A percentile compares a stretch with the other conserved stretches of the same genome.
Evolutionary conservation across 2,888 invertebrate species (phyloP).

Genomic region (Belgica antarctica): DNA sequence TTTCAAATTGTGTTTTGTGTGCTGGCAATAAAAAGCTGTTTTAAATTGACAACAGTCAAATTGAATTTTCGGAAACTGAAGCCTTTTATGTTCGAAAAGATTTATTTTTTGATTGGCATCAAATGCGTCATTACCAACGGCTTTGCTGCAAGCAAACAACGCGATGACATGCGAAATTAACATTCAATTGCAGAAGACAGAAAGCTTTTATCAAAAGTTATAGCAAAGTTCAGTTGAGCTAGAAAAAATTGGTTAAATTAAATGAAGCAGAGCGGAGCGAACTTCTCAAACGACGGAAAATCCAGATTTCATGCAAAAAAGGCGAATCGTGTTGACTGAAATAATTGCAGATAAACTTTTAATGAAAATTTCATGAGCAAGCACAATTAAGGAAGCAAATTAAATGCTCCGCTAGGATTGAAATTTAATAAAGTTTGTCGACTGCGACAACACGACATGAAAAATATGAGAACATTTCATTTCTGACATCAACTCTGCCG

Average conservation of each 20-base stretch:
- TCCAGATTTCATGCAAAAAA: neutral
- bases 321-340: conserved; percentile 17
- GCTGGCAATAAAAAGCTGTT: conserved; percentile 1
- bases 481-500: no score
- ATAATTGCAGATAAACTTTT: conserved; percentile 35
- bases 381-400: conserved; percentile 32
- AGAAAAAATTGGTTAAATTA: neutral
- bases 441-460: no score
- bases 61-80: neutral
- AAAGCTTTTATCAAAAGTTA: no score
- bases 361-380: conserved; percentile 37
- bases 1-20: neutral
- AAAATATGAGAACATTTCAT: no score
- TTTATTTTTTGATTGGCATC: no score
- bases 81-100: no score
- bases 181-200: neutral
- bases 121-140: neutral
- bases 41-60: conserved; percentile 1
- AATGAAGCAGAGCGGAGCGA: neutral
- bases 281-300: neutral
- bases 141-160: neutral
- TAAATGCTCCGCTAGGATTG: conserved; percentile 29
- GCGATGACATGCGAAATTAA: no score
- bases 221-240: conserved; percentile 10
- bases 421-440: neutral